Evolutionary conservation across 2,113 vertebrate genomes (phyloP), one percentile per base, ranked within the genome.

Genomic region (Melanerpes formicivorus): DNA sequence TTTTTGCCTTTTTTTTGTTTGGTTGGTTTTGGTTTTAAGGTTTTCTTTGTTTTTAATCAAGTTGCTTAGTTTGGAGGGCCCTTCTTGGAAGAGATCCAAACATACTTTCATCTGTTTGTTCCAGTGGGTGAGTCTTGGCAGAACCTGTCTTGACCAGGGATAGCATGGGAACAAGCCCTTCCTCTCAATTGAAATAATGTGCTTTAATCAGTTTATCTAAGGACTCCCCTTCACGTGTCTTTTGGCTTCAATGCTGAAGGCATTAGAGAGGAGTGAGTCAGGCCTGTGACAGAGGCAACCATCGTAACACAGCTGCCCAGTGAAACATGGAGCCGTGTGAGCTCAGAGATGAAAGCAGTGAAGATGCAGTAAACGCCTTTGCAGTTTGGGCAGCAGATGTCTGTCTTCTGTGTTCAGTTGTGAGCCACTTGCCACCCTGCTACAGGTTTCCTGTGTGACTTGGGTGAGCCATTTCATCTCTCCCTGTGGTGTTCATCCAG

Each of bases 41-140:
- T 27, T 11, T 11, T 11, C 7, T 12, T 25, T 27, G 30, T 32
- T 32, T 65, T 34, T 0, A 15, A 52, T 71, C 26, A 80, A 50
- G 21, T 82, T 46, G 8, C 69, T 90, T 92, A 15, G 7, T 52
- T 83, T 86, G 32, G 52, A 71, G 59, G 71, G 64, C 12, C 8
- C 16, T 79, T 5, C 5, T 59, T 92, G 80, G n/a, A 69, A 76
- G 63, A 72, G 3, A 18, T 42, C 59, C 67, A 73, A 62, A 55
- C 11, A 26, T 80, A 40, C 65, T 90, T 91, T 84, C 63, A 42
- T 73, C 14, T 4, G 1, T 94, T 93, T 93, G 34, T 90, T 93
- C 78, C 37, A 14, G 46, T 71, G 86, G 26, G 55, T 84, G 66
- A 82, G 30, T 48, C 88, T 88, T 92, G 70, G 70, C 55, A 94